Conservation (phyloP, 2,113 vertebrate genomes). For the Nyctereutes procyonoides region DNA sequence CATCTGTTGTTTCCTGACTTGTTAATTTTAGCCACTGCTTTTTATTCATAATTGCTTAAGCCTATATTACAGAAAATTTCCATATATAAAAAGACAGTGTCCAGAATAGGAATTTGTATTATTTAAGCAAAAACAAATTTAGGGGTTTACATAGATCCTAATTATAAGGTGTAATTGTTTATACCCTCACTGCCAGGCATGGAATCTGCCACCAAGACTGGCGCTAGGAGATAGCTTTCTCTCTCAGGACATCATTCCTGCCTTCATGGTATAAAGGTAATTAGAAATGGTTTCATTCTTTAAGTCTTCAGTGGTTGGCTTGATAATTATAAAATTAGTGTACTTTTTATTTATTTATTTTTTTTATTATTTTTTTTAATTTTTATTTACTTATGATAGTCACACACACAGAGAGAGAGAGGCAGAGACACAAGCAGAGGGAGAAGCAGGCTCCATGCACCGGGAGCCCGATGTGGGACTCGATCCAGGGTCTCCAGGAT, state of each 20-base stretch:
- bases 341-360: too few relatives aligned
- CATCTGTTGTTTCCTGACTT: too few relatives aligned
- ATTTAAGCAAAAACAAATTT: slow-evolving; percentile 41
- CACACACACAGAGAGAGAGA: too few relatives aligned
- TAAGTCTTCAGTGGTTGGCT: slow-evolving; percentile 45
- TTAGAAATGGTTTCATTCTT: slow-evolving; percentile 54
- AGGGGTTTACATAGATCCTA: slow-evolving; percentile 39
- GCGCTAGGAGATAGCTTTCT: slow-evolving; percentile 47
- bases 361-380: too few relatives aligned
- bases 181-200: slow-evolving; percentile 36
- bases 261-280: slow-evolving; percentile 60
- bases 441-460: too few relatives aligned
- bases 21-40: neutral
- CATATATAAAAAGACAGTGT: slow-evolving; percentile 5
- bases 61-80: slow-evolving; percentile 59
- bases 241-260: slow-evolving; percentile 30
- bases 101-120: neutral
- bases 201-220: slow-evolving; percentile 49
- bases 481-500: too few relatives aligned
- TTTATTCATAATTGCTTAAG: slow-evolving; percentile 44
- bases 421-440: too few relatives aligned
- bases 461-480: too few relatives aligned
- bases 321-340: slow-evolving; percentile 60
- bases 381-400: too few relatives aligned
- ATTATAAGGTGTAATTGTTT: slow-evolving; percentile 64